Evolutionary conservation across 2,797 vertebrate genomes (phyloP).

Genomic region (Octomys mimax): DNA sequence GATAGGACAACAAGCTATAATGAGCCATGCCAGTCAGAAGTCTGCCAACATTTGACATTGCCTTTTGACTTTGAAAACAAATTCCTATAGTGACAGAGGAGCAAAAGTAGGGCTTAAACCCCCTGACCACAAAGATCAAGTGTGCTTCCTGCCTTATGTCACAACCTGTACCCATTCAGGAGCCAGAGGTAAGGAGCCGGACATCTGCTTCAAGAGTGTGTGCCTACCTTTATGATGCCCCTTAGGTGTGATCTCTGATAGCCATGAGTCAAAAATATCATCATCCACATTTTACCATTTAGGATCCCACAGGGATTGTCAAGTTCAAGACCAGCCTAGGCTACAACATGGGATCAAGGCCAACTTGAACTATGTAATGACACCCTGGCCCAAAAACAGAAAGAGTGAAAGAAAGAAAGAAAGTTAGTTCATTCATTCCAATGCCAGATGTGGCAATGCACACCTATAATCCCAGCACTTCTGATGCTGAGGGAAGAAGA

Average conservation of each 20-base stretch:
- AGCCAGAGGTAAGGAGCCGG: slow-evolving; percentile 89
- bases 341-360: no score
- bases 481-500: no score
- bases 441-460: no score
- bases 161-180: slow-evolving; percentile 86
- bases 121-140: slow-evolving; percentile 91
- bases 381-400: no score
- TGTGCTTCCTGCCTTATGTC: slow-evolving; percentile 90
- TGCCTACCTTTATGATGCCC: no score
- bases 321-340: no score
- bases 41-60: slow-evolving; percentile 87
- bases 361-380: no score
- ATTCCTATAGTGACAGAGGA: slow-evolving; percentile 90
- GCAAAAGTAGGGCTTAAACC: slow-evolving; percentile 92
- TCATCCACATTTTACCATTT: neutral
- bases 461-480: no score
- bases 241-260: fast-evolving
- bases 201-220: no score
- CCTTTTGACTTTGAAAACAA: slow-evolving; percentile 88
- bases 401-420: no score
- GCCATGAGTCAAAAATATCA: neutral
- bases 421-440: no score
- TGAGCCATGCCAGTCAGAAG: slow-evolving; percentile 80
- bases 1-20: slow-evolving; percentile 88
- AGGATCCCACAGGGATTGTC: neutral